phyloP scores from a whole-genome alignment of 2,797 vertebrate species.

The Synaphobranchus kaupii region DNA sequence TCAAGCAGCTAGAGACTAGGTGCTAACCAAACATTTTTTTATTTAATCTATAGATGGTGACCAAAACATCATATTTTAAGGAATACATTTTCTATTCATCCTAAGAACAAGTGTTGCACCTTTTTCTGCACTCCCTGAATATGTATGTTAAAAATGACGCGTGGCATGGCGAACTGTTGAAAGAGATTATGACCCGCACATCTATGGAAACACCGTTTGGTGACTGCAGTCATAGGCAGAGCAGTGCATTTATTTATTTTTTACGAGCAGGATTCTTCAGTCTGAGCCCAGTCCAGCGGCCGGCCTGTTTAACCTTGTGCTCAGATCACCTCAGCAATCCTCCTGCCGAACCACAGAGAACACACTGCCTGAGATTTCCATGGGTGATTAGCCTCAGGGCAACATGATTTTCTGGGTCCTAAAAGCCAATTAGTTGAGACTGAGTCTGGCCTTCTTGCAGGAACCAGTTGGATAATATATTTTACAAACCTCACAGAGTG shows the following conservation, averaged over 20 bases:
- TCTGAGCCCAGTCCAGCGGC: neutral
- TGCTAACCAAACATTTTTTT: too few relatives aligned
- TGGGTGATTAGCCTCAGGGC: slow-evolving; percentile 61
- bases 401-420: slow-evolving; percentile 61
- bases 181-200: neutral
- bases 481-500: neutral
- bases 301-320: neutral
- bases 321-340: neutral
- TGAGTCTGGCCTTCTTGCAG: slow-evolving; percentile 49
- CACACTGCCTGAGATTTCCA: slow-evolving; percentile 55
- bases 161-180: neutral
- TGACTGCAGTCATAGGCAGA: neutral
- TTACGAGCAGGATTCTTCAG: neutral
- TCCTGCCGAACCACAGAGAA: neutral
- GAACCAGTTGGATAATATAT: slow-evolving; percentile 13
- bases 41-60: too few relatives aligned
- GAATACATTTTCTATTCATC: too few relatives aligned
- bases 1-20: too few relatives aligned
- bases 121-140: neutral
- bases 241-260: neutral
- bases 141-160: neutral
- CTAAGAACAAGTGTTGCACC: too few relatives aligned
- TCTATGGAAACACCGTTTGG: neutral
- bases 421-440: slow-evolving; percentile 69
- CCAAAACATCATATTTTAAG: too few relatives aligned